Evolutionary conservation across 2,888 invertebrate species (phyloP).

Genomic region (Drosophila merina): DNA sequence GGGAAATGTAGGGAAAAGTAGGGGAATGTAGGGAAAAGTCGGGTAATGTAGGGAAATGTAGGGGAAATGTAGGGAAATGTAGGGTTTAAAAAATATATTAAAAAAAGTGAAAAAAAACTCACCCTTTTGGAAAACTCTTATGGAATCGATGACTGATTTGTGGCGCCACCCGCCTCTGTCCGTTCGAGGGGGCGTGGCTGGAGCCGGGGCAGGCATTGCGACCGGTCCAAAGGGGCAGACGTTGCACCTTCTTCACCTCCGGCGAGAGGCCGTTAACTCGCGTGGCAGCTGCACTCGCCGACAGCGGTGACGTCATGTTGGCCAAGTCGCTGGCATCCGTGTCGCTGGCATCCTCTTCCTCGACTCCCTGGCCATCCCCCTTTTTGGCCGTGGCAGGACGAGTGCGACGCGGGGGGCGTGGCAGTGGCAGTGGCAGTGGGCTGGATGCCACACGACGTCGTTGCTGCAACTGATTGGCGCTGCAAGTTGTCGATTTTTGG

Average conservation of each 20-base stretch:
- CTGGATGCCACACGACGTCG: constrained; percentile 37
- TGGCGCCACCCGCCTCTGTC: constrained; percentile 5
- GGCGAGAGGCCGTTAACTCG: constrained; percentile 67
- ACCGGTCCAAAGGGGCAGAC: constrained; percentile 62
- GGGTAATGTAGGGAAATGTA: too few species aligned
- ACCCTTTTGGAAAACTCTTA: constrained; percentile 23
- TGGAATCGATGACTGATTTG: constrained; percentile 30
- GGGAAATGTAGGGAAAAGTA: too few species aligned
- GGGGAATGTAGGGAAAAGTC: too few species aligned
- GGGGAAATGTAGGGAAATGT: too few species aligned
- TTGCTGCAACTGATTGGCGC: constrained; percentile 14
- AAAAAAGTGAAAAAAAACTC: constrained; percentile 8
- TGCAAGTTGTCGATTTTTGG: constrained; percentile 26
- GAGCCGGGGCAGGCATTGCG: constrained; percentile 9
- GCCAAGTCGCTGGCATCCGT: constrained; percentile 70
- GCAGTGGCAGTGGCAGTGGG: constrained; percentile 16
- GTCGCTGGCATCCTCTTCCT: constrained; percentile 54
- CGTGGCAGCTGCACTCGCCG: constrained; percentile 66
- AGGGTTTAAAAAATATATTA: too few species aligned
- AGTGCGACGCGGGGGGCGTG: constrained; percentile 40
- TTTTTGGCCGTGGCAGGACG: neutral
- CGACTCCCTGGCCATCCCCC: neutral
- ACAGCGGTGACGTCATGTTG: constrained; percentile 66
- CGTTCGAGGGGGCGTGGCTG: constrained; percentile 1
- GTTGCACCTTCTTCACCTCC: constrained; percentile 67